phyloP scores from a whole-genome alignment of 2,113 vertebrate genomes.

The Poeciliopsis occidentalis region DNA sequence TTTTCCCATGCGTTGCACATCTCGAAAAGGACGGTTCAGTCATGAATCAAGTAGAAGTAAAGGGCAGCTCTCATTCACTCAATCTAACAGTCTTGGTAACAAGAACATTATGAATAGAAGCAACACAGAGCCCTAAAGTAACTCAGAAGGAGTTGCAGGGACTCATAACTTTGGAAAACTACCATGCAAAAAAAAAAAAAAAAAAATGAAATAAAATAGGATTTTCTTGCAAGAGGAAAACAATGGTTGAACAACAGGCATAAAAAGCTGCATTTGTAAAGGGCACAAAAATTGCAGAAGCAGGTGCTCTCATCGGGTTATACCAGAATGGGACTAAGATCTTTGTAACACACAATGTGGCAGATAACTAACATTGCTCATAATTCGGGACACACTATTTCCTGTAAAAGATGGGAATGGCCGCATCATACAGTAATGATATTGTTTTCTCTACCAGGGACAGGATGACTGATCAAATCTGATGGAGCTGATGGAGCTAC shows the following conservation, averaged over 20 bases:
- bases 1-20: neutral
- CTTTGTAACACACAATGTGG: neutral
- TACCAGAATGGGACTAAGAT: neutral
- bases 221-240: neutral
- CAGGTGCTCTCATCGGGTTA: neutral
- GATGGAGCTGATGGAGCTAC: too few relatives aligned
- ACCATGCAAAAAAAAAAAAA: too few relatives aligned
- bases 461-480: too few relatives aligned
- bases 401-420: too few relatives aligned
- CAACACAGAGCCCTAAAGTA: neutral
- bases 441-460: too few relatives aligned
- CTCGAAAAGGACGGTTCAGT: neutral
- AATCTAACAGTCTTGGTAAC: neutral
- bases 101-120: neutral
- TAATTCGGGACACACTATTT: too few relatives aligned
- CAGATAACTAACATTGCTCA: neutral
- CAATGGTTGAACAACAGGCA: neutral
- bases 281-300: neutral
- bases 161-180: neutral
- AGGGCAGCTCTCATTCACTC: neutral
- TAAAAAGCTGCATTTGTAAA: too few relatives aligned
- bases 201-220: too few relatives aligned
- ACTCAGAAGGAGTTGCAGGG: neutral
- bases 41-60: neutral
- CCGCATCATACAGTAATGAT: too few relatives aligned